These are phyloP conservation scores for Ptilodon capucinus DNA, from an alignment of 2,888 invertebrate species.

Conservation along the genomic window DNA sequence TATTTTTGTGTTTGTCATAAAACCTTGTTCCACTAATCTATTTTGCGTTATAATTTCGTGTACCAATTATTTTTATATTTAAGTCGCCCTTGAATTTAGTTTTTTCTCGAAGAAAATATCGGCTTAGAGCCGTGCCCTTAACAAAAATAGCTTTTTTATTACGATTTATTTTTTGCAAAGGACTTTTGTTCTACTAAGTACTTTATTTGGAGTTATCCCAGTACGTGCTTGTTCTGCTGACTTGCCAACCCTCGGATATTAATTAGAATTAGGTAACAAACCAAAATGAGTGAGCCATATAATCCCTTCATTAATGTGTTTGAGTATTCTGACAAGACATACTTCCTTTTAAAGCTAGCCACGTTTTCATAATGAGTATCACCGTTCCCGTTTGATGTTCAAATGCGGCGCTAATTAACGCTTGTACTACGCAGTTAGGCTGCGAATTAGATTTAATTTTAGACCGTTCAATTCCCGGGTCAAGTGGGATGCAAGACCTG, in stretches of 20 bases:
- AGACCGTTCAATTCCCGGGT: constrained; percentile 25
- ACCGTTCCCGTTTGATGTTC: constrained; percentile 36
- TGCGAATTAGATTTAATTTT: constrained; percentile 31
- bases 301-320: constrained; percentile 16
- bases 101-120: background rate
- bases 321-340: constrained; percentile 25
- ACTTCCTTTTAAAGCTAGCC: constrained; percentile 32
- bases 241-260: no score
- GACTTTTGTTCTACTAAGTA: no score
- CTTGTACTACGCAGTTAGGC: constrained; percentile 24
- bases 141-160: background rate
- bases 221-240: no score
- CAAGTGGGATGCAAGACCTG: background rate
- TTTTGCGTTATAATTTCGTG: background rate
- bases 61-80: background rate
- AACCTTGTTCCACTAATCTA: background rate
- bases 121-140: background rate
- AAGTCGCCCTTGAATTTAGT: background rate
- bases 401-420: constrained; percentile 38
- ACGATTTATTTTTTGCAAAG: no score
- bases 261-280: background rate
- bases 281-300: constrained; percentile 21
- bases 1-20: constrained; percentile 5
- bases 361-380: constrained; percentile 37
- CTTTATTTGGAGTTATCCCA: no score